Percentiles rank a stretch among this genome's conserved stretches.
Evolutionary conservation across 2,797 vertebrate genomes (phyloP).

Genomic region (Lacerta bilineata): DNA sequence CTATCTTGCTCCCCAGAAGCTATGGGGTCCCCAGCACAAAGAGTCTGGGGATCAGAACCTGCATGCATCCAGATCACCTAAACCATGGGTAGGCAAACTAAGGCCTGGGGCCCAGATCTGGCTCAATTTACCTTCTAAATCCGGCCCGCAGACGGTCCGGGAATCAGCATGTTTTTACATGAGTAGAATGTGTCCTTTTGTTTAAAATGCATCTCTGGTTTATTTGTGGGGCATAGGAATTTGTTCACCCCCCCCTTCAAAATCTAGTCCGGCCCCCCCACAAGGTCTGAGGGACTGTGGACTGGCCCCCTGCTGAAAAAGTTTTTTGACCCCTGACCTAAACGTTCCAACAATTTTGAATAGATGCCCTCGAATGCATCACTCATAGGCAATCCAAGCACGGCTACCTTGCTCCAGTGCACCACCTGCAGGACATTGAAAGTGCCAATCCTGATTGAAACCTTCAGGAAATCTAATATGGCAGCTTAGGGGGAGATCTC

Average conservation of each 20-base stretch:
- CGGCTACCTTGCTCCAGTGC: conserved; percentile 30
- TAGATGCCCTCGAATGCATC: neutral
- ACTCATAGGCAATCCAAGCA: neutral
- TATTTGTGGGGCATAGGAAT: too few species aligned
- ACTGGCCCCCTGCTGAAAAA: too few species aligned
- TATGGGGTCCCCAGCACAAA: neutral
- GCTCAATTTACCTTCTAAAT: too few species aligned
- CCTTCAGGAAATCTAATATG: conserved; percentile 55
- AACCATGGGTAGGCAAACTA: neutral
- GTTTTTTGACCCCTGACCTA: too few species aligned
- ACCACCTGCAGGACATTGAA: neutral
- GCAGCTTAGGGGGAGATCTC: conserved; percentile 43
- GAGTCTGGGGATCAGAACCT: neutral
- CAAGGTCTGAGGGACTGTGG: too few species aligned
- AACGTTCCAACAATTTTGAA: neutral
- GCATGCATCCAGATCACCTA: neutral
- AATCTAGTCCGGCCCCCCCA: too few species aligned
- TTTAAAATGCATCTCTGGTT: too few species aligned
- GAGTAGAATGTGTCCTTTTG: too few species aligned
- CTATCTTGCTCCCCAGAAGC: neutral
- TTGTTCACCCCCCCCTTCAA: too few species aligned
- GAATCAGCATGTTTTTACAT: too few species aligned
- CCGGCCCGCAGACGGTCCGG: too few species aligned
- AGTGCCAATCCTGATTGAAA: neutral
- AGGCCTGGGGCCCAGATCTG: too few species aligned